Conservation (phyloP, 1,140 invertebrate genomes). For the Drosophila ogumai region DNA sequence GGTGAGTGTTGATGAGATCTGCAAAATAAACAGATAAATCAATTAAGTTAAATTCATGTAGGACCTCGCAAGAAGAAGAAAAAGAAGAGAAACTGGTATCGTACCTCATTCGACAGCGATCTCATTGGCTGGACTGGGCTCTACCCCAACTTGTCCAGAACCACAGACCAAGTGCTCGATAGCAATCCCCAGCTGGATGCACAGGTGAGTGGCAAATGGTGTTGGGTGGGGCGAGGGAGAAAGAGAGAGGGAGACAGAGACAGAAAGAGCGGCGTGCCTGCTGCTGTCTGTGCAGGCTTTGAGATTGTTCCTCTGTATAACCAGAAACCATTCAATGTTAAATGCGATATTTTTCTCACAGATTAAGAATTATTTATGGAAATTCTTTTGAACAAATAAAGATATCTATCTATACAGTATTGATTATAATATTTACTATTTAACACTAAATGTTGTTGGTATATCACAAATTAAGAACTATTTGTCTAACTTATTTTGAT, state of each 20-base stretch:
- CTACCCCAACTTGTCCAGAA: conserved; percentile 37
- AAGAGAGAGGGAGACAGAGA: neutral
- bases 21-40: too few species aligned
- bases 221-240: neutral
- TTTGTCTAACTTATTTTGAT: neutral
- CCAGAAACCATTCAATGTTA: neutral
- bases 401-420: too few species aligned
- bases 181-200: conserved; percentile 37
- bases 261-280: neutral
- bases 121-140: conserved; percentile 42
- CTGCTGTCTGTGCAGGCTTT: neutral
- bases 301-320: conserved; percentile 28
- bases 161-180: conserved; percentile 13
- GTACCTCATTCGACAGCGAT: conserved; percentile 3
- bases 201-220: conserved; percentile 41
- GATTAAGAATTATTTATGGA: too few species aligned
- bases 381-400: too few species aligned
- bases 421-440: too few species aligned
- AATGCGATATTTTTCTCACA: too few species aligned
- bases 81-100: neutral
- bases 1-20: neutral
- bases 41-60: neutral
- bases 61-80: neutral
- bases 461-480: neutral
- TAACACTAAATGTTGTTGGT: too few species aligned